Evolutionary conservation across 2,113 vertebrate species (phyloP), one percentile per base, ranked within the genome.

Genomic region (Redunca redunca): DNA sequence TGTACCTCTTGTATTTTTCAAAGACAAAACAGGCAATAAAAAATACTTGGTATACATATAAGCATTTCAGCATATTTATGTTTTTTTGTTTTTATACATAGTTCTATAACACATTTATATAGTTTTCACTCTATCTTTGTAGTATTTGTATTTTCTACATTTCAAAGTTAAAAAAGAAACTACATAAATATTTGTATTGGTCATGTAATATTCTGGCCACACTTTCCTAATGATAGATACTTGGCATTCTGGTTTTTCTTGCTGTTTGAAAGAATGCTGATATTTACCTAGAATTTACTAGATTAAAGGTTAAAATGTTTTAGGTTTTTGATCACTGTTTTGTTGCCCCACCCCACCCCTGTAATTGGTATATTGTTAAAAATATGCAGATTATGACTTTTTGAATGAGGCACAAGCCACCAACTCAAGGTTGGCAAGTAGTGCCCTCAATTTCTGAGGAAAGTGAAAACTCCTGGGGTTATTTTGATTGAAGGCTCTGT

Each of bases 301-400:
- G 36, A 40, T 81, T 97, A 67, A 93, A 90, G 25, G 43, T 92
- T 92, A 83, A 98, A 86, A 28, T 94, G 77, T 33, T 81, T 95
- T 89, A 57, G 13, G 2, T 46, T 91, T 95, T 85, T 53, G 21
- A 84, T 90, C 30, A 48, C 80, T 83, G 33, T 23, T 87, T 26
- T 78, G 16, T 78, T 78, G 15, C 48, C 15, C 33, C 12, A 25
- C 67, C 26, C 4, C 26, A 80, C 36, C 17, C 36, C 2, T 9
- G 0, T 57, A 71, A 80, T 43, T 57, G 40, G 8, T 83, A 17
- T 82, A 50, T 58, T 94, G 33, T 93, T 85, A 77, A 93, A 43
- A 71, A 28, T 74, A 28, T 36, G 81, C 48, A 74, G 50, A 58
- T 58, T 85, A 86, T 21, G 30, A 77, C 30, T 67, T 77, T 16